These are phyloP conservation scores for Halcyon senegalensis DNA, from an alignment of 2,113 vertebrate genomes.

Conservation along the genomic window DNA sequence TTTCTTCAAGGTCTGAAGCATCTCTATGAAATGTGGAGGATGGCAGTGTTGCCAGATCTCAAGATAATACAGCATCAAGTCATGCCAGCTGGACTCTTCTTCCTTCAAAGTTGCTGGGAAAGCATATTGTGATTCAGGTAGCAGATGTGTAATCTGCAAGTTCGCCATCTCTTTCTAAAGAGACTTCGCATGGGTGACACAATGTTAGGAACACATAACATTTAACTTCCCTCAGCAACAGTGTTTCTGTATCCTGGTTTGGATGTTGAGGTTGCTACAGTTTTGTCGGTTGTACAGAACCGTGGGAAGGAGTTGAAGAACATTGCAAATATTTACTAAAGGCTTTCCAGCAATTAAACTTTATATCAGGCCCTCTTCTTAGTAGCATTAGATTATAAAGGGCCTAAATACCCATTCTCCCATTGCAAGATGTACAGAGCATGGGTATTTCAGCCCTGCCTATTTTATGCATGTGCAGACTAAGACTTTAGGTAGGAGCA, in stretches of 20 bases:
- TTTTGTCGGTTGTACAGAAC: neutral
- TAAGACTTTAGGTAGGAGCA: neutral
- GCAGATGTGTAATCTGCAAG: neutral
- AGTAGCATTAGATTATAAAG: neutral
- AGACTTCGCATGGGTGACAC: neutral
- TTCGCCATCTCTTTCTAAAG: neutral
- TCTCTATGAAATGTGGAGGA: neutral
- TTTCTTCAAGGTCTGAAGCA: neutral
- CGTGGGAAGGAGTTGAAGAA: neutral
- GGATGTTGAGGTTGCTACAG: neutral
- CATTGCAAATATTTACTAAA: conserved; percentile 27
- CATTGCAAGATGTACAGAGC: neutral
- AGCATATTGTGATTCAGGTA: neutral
- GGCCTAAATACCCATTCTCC: neutral
- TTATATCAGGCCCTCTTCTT: neutral
- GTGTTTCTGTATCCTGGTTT: neutral
- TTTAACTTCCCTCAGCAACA: neutral
- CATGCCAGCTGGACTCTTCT: neutral
- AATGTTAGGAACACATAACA: neutral
- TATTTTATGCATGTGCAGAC: neutral
- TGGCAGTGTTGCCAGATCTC: neutral
- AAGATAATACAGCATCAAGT: neutral
- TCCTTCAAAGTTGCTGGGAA: neutral
- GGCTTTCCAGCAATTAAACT: conserved; percentile 16
- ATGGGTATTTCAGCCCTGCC: neutral